Evolutionary conservation across 2,888 invertebrate genomes (phyloP).

Genomic region (Cryptops parisi): DNA sequence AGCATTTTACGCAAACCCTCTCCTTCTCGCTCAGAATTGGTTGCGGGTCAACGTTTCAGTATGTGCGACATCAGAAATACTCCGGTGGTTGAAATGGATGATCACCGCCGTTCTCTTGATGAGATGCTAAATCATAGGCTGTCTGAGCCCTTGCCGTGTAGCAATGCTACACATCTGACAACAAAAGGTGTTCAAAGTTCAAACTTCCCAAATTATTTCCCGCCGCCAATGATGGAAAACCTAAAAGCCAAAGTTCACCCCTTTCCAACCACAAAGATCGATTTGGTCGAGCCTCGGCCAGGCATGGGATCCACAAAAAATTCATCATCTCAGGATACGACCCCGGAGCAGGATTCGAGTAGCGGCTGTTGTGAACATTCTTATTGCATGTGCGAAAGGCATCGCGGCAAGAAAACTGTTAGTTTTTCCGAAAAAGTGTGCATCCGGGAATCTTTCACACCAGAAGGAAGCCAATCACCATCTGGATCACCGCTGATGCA

Average conservation of each 20-base stretch:
- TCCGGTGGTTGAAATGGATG: neutral
- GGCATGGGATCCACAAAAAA: neutral
- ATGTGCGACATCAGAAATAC: slow-evolving; percentile 47
- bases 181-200: neutral
- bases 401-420: slow-evolving; percentile 50
- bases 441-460: slow-evolving; percentile 35
- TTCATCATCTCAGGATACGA: neutral
- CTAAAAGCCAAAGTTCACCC: neutral
- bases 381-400: slow-evolving; percentile 9
- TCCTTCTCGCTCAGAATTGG: slow-evolving; percentile 22
- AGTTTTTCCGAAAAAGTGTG: slow-evolving; percentile 55
- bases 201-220: neutral
- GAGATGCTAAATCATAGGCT: too few species aligned
- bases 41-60: slow-evolving; percentile 48
- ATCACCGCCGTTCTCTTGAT: neutral
- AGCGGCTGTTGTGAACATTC: slow-evolving; percentile 1
- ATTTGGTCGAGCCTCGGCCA: neutral
- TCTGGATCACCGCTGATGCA: slow-evolving; percentile 44
- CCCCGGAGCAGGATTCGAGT: neutral
- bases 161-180: slow-evolving; percentile 2
- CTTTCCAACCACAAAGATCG: neutral
- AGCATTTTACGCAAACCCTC: slow-evolving; percentile 51
- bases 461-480: neutral
- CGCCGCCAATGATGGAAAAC: too few species aligned
- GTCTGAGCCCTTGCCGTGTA: slow-evolving; percentile 9